A percentile compares a stretch with the other conserved stretches of the same genome.
phyloP scores from a whole-genome alignment of 2,888 invertebrate genomes.

The Spodoptera picta region DNA sequence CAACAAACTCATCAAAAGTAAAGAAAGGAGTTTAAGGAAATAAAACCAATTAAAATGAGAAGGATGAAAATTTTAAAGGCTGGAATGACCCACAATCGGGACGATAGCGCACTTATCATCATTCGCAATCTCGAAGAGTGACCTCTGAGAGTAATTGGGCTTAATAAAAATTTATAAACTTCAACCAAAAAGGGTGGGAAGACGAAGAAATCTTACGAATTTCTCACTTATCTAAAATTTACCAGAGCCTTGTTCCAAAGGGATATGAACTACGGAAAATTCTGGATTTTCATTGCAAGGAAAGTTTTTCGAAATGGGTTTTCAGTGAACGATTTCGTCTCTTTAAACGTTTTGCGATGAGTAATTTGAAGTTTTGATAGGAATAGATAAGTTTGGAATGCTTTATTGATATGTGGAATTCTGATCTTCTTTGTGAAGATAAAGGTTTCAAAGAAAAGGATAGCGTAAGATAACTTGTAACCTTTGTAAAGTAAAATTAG shows the following conservation, averaged over 20 bases:
- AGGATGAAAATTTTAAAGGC: not conserved
- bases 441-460: too few species aligned
- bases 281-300: conserved; percentile 2
- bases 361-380: too few species aligned
- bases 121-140: conserved; percentile 14
- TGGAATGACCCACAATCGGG: conserved; percentile 6
- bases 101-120: conserved; percentile 3
- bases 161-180: conserved; percentile 54
- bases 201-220: conserved; percentile 38
- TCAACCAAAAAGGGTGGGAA: conserved; percentile 33
- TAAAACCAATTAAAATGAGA: not conserved
- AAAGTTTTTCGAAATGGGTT: not conserved
- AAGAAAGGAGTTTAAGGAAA: not conserved
- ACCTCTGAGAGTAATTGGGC: conserved; percentile 42
- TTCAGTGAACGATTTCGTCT: not conserved
- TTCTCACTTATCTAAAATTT: conserved; percentile 43
- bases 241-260: conserved; percentile 12
- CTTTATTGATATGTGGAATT: too few species aligned
- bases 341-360: too few species aligned
- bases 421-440: too few species aligned
- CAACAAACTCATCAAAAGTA: not conserved
- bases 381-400: too few species aligned
- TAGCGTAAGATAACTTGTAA: too few species aligned
- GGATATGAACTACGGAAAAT: not conserved
- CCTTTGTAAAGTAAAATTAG: too few species aligned